These are phyloP conservation scores for Anoura caudifer DNA, from an alignment of 2,113 vertebrate genomes.

Conservation along the genomic window DNA sequence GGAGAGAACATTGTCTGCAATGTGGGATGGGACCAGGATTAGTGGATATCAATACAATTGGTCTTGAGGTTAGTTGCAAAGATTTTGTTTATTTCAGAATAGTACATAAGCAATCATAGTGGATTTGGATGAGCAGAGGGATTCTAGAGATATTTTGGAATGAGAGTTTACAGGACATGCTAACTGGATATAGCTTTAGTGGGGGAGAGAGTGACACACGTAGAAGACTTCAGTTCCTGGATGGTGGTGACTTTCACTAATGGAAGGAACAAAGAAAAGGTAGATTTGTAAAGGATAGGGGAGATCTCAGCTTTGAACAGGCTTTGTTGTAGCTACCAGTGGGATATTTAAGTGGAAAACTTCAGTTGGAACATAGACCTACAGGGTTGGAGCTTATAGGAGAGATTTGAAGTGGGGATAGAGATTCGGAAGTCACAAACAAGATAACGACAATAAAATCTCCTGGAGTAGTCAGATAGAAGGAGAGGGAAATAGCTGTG, in stretches of 20 bases:
- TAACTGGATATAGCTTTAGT: neutral
- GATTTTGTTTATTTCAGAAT: neutral
- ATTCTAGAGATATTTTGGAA: neutral
- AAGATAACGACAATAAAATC: neutral
- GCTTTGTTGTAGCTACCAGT: neutral
- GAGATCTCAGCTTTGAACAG: neutral
- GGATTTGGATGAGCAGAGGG: neutral
- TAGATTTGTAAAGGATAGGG: rapidly evolving
- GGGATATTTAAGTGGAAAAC: neutral
- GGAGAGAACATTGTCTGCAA: neutral
- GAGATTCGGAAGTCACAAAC: neutral
- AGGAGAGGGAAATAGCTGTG: neutral
- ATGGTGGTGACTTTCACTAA: neutral
- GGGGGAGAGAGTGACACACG: neutral
- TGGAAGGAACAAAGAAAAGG: neutral
- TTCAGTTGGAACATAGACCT: neutral
- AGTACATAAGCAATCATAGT: rapidly evolving
- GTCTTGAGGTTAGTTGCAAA: neutral
- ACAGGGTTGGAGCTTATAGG: neutral
- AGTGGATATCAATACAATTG: rapidly evolving
- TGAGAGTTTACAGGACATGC: neutral
- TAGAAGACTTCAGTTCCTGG: neutral
- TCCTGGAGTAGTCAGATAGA: neutral
- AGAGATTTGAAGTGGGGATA: neutral
- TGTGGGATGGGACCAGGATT: neutral